Conservation (phyloP, 2,113 vertebrate genomes). For the Pterocles orientalis region DNA sequence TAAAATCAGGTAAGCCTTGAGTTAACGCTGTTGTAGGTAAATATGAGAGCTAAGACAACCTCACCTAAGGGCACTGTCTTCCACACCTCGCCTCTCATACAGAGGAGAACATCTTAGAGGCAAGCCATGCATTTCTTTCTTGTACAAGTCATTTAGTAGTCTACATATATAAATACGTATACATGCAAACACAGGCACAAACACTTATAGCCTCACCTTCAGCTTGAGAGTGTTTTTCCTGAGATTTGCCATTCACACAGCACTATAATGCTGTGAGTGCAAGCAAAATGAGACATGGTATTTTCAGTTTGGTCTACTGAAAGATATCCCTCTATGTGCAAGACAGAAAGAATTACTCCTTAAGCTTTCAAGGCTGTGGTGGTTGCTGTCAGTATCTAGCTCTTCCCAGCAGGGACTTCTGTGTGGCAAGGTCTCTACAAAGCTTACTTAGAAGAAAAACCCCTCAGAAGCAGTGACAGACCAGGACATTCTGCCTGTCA, state of each 20-base stretch:
- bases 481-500: not conserved
- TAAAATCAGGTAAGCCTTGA: not conserved
- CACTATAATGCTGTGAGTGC: not conserved
- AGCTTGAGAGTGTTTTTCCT: not conserved
- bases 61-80: not conserved
- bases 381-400: not conserved
- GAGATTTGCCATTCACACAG: not conserved
- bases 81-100: not conserved
- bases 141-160: not conserved
- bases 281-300: not conserved
- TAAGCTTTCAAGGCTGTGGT: not conserved
- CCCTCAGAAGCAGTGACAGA: not conserved
- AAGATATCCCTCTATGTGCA: not conserved
- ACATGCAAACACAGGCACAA: not conserved
- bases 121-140: not conserved
- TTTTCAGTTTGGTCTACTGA: not conserved
- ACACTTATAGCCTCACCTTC: not conserved
- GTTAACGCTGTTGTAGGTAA: not conserved
- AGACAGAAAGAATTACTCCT: not conserved
- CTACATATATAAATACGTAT: fast-evolving
- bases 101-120: not conserved
- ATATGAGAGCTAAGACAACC: not conserved
- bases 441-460: not conserved
- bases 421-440: not conserved
- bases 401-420: not conserved